Evolutionary conservation across 2,797 vertebrate species (phyloP).

Genomic region (Artibeus jamaicensis): DNA sequence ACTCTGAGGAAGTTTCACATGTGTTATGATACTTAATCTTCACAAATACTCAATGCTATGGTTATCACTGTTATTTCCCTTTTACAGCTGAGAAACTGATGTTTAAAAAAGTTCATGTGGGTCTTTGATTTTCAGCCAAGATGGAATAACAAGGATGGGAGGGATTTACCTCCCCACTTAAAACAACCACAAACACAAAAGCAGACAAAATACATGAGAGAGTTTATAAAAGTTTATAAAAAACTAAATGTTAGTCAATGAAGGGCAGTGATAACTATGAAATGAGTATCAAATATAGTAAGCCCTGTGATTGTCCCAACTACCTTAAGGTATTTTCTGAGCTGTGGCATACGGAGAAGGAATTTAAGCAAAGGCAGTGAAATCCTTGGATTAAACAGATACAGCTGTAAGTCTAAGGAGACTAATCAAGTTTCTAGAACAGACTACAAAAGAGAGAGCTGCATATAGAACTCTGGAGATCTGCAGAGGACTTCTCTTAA

Average conservation of each 20-base stretch:
- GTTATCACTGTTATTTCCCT: neutral
- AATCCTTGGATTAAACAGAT: neutral
- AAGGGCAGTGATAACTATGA: neutral
- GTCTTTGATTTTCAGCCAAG: neutral
- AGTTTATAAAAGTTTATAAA: neutral
- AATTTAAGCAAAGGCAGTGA: neutral
- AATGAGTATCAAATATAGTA: neutral
- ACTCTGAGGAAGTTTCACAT: neutral
- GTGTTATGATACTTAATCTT: neutral
- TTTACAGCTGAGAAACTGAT: neutral
- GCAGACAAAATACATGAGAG: neutral
- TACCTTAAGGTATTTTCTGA: neutral
- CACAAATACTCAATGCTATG: neutral
- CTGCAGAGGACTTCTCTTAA: neutral
- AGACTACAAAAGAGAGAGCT: neutral
- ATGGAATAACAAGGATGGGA: neutral
- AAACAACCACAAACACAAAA: neutral
- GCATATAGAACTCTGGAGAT: neutral
- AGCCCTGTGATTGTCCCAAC: neutral
- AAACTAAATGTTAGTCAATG: neutral
- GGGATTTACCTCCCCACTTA: neutral
- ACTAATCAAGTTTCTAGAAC: neutral
- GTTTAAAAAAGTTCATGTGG: neutral
- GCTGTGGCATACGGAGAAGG: neutral
- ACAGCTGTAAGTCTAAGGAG: neutral